Conservation (phyloP, 2,797 vertebrate species). For the Acanthurus tractus region DNA sequence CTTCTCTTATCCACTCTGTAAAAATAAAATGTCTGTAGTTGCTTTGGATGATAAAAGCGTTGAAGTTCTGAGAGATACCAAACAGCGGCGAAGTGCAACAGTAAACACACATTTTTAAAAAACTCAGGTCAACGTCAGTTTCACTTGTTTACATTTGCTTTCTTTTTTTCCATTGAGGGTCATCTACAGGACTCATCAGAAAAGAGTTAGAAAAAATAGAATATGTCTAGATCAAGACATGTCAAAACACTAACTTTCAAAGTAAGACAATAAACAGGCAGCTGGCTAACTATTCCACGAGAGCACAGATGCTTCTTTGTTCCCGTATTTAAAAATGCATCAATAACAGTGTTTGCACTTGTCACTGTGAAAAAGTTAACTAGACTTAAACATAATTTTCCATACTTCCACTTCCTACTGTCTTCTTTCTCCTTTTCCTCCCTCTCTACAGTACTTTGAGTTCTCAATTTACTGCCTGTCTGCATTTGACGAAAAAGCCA, state of each 20-base stretch:
- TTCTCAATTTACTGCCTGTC: slow-evolving; percentile 77
- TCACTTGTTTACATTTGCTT: slow-evolving; percentile 13
- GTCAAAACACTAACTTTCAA: slow-evolving; percentile 4
- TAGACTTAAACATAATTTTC: slow-evolving; percentile 5
- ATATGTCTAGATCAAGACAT: background rate
- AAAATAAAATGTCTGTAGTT: slow-evolving; percentile 52
- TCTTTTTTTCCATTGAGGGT: slow-evolving; percentile 10
- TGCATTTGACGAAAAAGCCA: slow-evolving; percentile 67
- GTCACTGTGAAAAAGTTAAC: slow-evolving; percentile 13
- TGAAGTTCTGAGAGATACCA: slow-evolving; percentile 48
- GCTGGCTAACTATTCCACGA: background rate
- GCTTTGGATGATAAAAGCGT: slow-evolving; percentile 56
- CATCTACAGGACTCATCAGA: background rate
- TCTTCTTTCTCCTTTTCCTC: slow-evolving; percentile 35
- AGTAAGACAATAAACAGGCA: slow-evolving; percentile 4
- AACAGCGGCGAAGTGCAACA: slow-evolving; percentile 52
- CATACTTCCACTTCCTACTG: slow-evolving; percentile 12
- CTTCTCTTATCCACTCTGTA: slow-evolving; percentile 32
- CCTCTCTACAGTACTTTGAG: slow-evolving; percentile 42
- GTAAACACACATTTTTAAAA: slow-evolving; percentile 38
- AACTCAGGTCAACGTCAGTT: slow-evolving; percentile 21
- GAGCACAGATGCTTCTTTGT: background rate
- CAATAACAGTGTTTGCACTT: background rate
- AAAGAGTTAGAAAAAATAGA: background rate
- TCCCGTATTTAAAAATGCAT: slow-evolving; percentile 4